Evolutionary conservation across 2,888 invertebrate genomes (phyloP).

Genomic region (Geotrupes spiniger): DNA sequence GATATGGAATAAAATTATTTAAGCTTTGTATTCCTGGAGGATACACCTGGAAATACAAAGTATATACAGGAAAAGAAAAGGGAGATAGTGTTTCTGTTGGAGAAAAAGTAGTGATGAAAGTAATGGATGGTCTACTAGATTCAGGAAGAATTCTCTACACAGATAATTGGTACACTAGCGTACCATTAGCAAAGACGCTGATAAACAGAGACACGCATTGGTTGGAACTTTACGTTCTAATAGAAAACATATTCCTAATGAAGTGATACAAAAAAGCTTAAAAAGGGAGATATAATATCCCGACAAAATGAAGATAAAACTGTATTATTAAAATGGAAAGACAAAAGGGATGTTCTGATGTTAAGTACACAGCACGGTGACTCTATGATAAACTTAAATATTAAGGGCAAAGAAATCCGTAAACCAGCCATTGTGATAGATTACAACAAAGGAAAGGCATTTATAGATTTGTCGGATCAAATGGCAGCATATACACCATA

Average conservation of each 20-base stretch:
- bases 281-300: constrained; percentile 21
- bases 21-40: constrained; percentile 18
- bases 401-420: constrained; percentile 9
- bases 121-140: constrained; percentile 24
- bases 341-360: constrained; percentile 37
- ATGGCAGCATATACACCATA: constrained; percentile 19
- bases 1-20: constrained; percentile 22
- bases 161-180: constrained; percentile 32
- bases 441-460: constrained; percentile 29
- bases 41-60: constrained; percentile 17
- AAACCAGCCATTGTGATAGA: constrained; percentile 27
- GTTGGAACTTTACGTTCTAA: constrained; percentile 28
- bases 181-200: constrained; percentile 26
- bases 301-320: constrained; percentile 28
- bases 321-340: constrained; percentile 35
- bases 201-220: constrained; percentile 32
- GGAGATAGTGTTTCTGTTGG: constrained; percentile 3
- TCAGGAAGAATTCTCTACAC: constrained; percentile 26
- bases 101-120: constrained; percentile 19
- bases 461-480: constrained; percentile 31
- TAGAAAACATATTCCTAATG: constrained; percentile 28
- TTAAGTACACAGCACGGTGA: constrained; percentile 34
- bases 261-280: constrained; percentile 28
- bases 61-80: constrained; percentile 20
- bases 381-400: not conserved